Base-by-base conservation (phyloP, 1,140 invertebrate genomes). In the Belonocnema kinseyi region DNA sequence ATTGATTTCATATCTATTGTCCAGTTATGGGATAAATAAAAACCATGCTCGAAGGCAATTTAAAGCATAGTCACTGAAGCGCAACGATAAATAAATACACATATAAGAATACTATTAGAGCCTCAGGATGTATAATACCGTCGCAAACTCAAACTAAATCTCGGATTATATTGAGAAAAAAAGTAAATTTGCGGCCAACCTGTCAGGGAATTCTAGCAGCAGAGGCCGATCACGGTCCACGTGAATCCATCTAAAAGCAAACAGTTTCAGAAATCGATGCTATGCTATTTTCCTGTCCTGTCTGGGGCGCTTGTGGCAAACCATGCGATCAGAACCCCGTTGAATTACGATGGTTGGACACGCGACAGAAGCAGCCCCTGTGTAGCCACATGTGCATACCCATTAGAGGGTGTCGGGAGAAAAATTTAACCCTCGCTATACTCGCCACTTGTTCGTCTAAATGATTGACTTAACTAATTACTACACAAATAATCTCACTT, bases 281-380 rank as follows among this genome's bases (percentile, higher is more conserved):
- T 33, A 66, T 66, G 26, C 14, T 40, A 66, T 40, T 66, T 66
- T 66, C 61, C 61, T 46, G 26, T 66, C n/a, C 61, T n/a, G 26
- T 33, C 58, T 66, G 61, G 61, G 13, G 61, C 61, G 61, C 61
- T 66, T 66, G 75, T 74, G 56, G 33, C 73, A 74, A 79, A 80
- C 78, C 74, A 70, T 79, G 78, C 54, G 79, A 73, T 80, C 72
- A 80, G 76, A 77, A 80, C 73, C 77, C 77, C 77, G 77, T 83
- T 84, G 83, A 87, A 80, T 86, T 80, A 84, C 79, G 81, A 80
- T 82, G 51, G 79, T 77, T 74, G 81, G 81, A 80, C 83, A 85
- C 79, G 84, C 82, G 82, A 85, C 76, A 80, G 76, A 40, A 40
- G 40, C 61, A 66, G 46, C 61, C 61, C 61, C 61, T 66, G 61